A percentile compares a stretch with the other conserved stretches of the same genome.
Conservation (phyloP, 2,113 vertebrate genomes). For the Plecotus auritus region DNA sequence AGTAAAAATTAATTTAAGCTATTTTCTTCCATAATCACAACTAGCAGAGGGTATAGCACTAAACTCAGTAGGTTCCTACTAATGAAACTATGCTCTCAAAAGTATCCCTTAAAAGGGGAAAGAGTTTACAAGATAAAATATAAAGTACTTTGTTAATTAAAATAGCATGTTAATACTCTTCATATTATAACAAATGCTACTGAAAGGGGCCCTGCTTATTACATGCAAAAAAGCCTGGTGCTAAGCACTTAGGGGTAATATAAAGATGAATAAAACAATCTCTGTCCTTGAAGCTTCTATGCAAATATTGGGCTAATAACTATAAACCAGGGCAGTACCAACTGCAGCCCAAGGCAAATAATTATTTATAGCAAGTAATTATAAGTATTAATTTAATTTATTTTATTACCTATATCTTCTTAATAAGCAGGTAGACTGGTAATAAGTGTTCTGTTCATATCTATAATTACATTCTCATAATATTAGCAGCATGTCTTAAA, state of each 20-base stretch:
- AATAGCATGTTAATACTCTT: not conserved
- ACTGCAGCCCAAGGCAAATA: not conserved
- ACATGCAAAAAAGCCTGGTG: not conserved
- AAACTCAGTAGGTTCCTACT: not conserved
- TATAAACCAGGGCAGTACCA: not conserved
- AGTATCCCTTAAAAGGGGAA: not conserved
- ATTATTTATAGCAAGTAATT: constrained; percentile 8
- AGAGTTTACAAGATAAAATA: constrained; percentile 1
- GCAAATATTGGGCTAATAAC: not conserved
- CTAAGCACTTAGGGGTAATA: not conserved
- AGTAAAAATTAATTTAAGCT: constrained; percentile 6
- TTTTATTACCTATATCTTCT: not conserved
- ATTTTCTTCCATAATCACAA: not conserved
- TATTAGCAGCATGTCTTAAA: not conserved
- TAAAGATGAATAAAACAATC: not conserved
- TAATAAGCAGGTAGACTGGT: not conserved
- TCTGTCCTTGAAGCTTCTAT: not conserved
- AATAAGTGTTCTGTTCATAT: not conserved
- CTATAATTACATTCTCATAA: not conserved
- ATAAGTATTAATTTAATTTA: constrained; percentile 28
- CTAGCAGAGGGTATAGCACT: not conserved
- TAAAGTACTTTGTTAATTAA: constrained; percentile 8
- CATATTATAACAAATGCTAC: not conserved
- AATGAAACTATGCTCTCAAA: not conserved
- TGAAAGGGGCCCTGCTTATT: not conserved